Conservation (phyloP, 2,113 vertebrate genomes). For the Gambusia holbrooki region DNA sequence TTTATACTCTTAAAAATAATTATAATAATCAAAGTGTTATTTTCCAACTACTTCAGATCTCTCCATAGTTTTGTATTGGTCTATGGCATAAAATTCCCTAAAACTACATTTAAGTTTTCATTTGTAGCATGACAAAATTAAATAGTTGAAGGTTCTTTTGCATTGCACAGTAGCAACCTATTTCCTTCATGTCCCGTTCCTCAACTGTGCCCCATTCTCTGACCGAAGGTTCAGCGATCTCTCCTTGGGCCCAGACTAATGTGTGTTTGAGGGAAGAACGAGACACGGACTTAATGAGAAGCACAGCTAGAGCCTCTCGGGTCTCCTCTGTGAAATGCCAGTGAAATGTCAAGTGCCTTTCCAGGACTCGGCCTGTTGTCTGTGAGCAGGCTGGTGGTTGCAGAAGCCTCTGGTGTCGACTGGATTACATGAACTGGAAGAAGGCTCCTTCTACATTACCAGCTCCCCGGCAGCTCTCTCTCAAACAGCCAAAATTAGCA, state of each 20-base stretch:
- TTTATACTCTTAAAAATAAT: background rate
- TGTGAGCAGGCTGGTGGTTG: slow-evolving; percentile 18
- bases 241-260: slow-evolving; percentile 23
- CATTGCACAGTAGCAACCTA: slow-evolving; percentile 18
- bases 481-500: slow-evolving; percentile 37
- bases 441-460: slow-evolving; percentile 49
- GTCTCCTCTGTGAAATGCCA: slow-evolving; percentile 64
- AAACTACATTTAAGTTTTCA: background rate
- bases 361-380: slow-evolving; percentile 50
- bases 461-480: slow-evolving; percentile 44
- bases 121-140: background rate
- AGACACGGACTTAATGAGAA: slow-evolving; percentile 57
- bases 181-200: slow-evolving; percentile 46
- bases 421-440: slow-evolving; percentile 59
- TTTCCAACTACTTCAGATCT: too few species aligned
- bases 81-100: background rate
- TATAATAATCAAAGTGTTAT: background rate
- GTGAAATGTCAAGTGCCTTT: slow-evolving; percentile 76
- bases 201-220: slow-evolving; percentile 20
- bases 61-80: too few species aligned
- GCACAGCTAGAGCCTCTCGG: slow-evolving; percentile 49
- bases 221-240: slow-evolving; percentile 38
- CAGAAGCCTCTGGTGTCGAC: slow-evolving; percentile 44
- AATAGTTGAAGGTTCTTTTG: background rate
- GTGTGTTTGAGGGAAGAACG: slow-evolving; percentile 43